phyloP scores from a whole-genome alignment of 2,888 invertebrate genomes.

The Entomobrya multifasciata region DNA sequence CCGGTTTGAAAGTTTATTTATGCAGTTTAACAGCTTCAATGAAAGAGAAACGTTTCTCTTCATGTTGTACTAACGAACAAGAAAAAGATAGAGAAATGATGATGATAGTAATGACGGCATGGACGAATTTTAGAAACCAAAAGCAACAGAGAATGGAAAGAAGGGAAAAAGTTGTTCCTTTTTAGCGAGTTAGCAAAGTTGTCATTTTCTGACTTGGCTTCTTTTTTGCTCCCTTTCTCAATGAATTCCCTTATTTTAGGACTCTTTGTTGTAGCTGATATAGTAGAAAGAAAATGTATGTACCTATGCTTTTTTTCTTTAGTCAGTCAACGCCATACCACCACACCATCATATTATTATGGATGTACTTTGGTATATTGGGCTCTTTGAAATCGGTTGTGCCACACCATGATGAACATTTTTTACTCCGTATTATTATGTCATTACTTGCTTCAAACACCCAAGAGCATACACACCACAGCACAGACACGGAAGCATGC shows the following conservation, averaged over 20 bases:
- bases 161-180: slow-evolving; percentile 35
- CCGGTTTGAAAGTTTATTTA: too few species aligned
- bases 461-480: not conserved
- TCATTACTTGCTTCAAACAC: slow-evolving; percentile 59
- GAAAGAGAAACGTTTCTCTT: slow-evolving; percentile 26
- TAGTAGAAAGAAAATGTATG: not conserved
- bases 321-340: too few species aligned
- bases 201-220: slow-evolving; percentile 37
- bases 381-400: too few species aligned
- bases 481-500: not conserved
- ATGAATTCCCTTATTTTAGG: slow-evolving; percentile 46
- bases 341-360: slow-evolving; percentile 28
- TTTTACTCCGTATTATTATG: slow-evolving; percentile 58
- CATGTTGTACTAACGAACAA: slow-evolving; percentile 8
- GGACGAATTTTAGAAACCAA: not conserved
- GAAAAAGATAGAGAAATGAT: not conserved
- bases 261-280: slow-evolving; percentile 33
- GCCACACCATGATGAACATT: slow-evolving; percentile 31
- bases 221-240: slow-evolving; percentile 41
- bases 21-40: slow-evolving; percentile 23
- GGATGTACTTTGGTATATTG: slow-evolving; percentile 33
- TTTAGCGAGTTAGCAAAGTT: slow-evolving; percentile 38
- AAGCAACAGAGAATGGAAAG: not conserved
- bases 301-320: slow-evolving; percentile 29
- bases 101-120: not conserved